Evolutionary conservation across 2,888 invertebrate species (phyloP), one percentile per base, ranked within the genome.

Genomic region (Tiliacea citrago): DNA sequence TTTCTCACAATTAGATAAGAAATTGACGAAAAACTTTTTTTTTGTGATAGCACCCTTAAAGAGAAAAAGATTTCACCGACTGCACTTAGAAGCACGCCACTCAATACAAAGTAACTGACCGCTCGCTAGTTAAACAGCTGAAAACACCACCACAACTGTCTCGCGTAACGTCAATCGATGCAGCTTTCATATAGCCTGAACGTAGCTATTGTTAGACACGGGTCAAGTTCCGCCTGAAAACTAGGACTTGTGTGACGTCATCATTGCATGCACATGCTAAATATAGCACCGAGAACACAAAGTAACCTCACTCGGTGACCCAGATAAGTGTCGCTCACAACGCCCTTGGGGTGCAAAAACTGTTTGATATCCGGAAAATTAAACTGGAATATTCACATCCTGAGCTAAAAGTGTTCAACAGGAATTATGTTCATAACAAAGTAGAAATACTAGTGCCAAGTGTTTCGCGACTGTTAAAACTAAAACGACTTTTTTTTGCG

Each of bases 221-320:
- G 92, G 91, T 92, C 92, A 92, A 92, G 92, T 91, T 92, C 89
- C 87, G 82, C 78, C 73, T 84, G 82, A 89, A 92, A 84, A 90
- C 89, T 92, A 90, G 93, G 91, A 90, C 91, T 91, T 71, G 72
- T 75, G 83, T 92, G 92, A 93, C 94, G 94, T 94, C 93, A 93
- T 82, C 74, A 86, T 90, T 85, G 91, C 92, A 91, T 90, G 90
- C 85, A 85, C 77, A 75, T 77, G 91, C 92, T 94, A 93, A 92
- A 93, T 90, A 93, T 94, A 94, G 92, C 87, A 82, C 63, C 67
- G 69, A 74, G 85, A 77, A 79, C 78, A 81, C 79, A 81, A 81
- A 79, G 79, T 83, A 83, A 84, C 85, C 74, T 79, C 73, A 85
- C 81, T 75, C 84, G 84, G 87, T 93, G 93, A 94, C 94, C 94